Evolutionary conservation across 2,113 vertebrate species (phyloP).

Genomic region (Neoarius graeffei): DNA sequence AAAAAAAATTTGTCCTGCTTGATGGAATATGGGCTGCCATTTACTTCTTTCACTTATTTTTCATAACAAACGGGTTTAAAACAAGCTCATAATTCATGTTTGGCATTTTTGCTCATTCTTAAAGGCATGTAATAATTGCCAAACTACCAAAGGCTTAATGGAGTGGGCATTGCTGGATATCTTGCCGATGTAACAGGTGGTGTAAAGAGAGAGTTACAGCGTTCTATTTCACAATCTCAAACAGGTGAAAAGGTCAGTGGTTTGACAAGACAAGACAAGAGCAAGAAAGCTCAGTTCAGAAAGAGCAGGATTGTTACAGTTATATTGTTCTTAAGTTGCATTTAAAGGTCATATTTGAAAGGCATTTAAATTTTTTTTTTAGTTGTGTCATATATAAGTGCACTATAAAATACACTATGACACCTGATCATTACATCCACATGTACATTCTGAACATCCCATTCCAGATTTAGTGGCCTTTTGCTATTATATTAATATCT

Average conservation of each 20-base stretch:
- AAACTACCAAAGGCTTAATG: background rate
- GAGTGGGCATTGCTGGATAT: background rate
- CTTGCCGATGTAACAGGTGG: background rate
- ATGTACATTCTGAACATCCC: background rate
- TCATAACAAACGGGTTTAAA: background rate
- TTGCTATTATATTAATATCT: background rate
- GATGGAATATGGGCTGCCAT: background rate
- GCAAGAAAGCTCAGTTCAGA: background rate
- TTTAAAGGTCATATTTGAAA: background rate
- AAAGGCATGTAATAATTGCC: background rate
- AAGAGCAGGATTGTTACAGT: background rate
- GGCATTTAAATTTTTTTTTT: background rate
- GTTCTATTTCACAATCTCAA: background rate
- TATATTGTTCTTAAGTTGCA: background rate
- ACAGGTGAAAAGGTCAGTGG: conserved; percentile 7
- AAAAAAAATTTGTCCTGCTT: background rate
- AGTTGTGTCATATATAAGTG: background rate
- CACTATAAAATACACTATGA: background rate
- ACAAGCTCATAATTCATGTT: background rate
- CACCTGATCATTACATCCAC: background rate
- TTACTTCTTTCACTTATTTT: background rate
- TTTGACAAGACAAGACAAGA: conserved; percentile 15
- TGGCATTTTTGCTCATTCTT: background rate
- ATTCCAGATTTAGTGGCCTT: background rate
- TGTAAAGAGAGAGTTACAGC: background rate